Evolutionary conservation across 1,140 invertebrate species (phyloP).

Genomic region (Cotesia typhae): DNA sequence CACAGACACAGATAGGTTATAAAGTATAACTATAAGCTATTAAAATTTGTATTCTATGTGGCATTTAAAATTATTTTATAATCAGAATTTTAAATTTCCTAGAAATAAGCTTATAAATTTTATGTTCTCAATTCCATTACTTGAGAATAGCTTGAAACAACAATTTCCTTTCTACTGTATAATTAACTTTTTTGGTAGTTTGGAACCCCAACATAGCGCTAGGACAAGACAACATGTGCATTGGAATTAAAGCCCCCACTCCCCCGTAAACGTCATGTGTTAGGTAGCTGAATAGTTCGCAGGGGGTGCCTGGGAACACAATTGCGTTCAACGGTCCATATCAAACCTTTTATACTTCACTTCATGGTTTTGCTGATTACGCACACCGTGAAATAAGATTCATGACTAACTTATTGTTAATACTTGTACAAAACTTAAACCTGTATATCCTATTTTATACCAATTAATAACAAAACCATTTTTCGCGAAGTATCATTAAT

Average conservation of each 20-base stretch:
- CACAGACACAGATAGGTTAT: not conserved
- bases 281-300: slow-evolving; percentile 46
- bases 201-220: slow-evolving; percentile 25
- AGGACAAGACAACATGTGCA: slow-evolving; percentile 47
- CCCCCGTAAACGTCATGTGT: slow-evolving; percentile 54
- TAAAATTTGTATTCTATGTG: too few relatives aligned
- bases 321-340: slow-evolving; percentile 44
- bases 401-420: not conserved
- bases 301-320: slow-evolving; percentile 61
- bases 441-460: too few relatives aligned
- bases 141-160: too few relatives aligned
- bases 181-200: too few relatives aligned
- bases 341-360: slow-evolving; percentile 4
- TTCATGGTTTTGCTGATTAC: not conserved
- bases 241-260: slow-evolving; percentile 50
- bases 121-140: too few relatives aligned
- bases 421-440: too few relatives aligned
- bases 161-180: too few relatives aligned
- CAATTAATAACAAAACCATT: too few relatives aligned
- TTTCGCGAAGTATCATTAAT: too few relatives aligned
- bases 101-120: not conserved
- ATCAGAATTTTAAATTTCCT: not conserved
- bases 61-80: not conserved
- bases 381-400: not conserved
- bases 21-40: too few relatives aligned